Conservation (phyloP, 2,113 vertebrate genomes). For the Passer montanus region DNA sequence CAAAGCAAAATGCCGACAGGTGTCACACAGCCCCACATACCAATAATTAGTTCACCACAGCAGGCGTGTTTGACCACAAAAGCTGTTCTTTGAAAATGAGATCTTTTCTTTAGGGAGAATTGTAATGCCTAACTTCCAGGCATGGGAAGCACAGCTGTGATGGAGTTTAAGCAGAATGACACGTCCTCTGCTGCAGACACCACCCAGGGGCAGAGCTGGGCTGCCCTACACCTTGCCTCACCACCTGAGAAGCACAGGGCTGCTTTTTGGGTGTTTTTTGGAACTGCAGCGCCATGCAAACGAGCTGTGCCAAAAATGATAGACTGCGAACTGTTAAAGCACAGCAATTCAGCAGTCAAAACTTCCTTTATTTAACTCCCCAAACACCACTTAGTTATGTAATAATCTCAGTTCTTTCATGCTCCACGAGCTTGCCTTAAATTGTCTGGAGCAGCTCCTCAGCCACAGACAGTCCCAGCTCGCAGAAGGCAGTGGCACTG, state of each 20-base stretch:
- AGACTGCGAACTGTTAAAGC: constrained; percentile 57
- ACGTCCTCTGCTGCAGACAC: rapidly evolving
- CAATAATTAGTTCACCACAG: constrained; percentile 32
- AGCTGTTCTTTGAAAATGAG: neutral
- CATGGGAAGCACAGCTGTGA: neutral
- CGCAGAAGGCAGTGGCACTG: neutral
- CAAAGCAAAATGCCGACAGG: neutral
- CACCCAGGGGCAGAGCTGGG: neutral
- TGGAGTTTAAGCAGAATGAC: neutral
- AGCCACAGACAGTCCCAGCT: neutral
- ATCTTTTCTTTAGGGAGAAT: neutral
- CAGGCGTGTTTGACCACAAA: neutral
- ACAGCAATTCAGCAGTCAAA: constrained; percentile 65
- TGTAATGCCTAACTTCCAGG: neutral
- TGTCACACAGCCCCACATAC: neutral
- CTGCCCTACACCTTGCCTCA: neutral
- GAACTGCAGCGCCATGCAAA: neutral
- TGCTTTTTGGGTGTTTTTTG: constrained; percentile 23
- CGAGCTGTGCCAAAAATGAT: constrained; percentile 67
- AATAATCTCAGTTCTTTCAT: constrained; percentile 46
- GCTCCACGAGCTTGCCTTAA: neutral
- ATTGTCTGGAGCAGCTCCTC: constrained; percentile 44
- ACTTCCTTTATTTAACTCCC: constrained; percentile 73
- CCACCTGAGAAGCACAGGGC: neutral
- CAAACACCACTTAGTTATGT: constrained; percentile 49